Percentiles rank a stretch among this genome's conserved stretches.
phyloP scores from a whole-genome alignment of 2,113 vertebrate species.

The Procavia capensis region DNA sequence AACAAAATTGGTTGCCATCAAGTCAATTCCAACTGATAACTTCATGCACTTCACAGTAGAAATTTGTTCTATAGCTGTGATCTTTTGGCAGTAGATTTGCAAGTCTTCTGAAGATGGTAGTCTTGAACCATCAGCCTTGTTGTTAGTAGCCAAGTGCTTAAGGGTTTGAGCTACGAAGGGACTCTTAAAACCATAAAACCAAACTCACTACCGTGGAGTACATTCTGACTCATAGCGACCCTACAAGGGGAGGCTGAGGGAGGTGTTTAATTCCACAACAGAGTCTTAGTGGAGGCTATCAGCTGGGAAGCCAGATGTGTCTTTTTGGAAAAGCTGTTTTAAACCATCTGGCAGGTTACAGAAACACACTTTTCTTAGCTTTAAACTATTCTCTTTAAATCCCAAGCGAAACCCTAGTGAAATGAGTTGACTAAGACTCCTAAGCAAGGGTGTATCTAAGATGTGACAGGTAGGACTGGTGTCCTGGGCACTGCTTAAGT shows the following conservation, averaged over 20 bases:
- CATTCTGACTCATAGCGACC: too few relatives aligned
- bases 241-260: not conserved
- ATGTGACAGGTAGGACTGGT: too few relatives aligned
- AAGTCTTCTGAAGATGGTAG: not conserved
- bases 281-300: not conserved
- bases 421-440: conserved; percentile 27
- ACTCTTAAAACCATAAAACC: too few relatives aligned
- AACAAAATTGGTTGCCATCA: not conserved
- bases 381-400: conserved; percentile 42
- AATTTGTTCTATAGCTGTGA: not conserved
- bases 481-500: too few relatives aligned
- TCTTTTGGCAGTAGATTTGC: not conserved
- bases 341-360: conserved; percentile 39
- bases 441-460: too few relatives aligned
- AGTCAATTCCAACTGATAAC: not conserved
- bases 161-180: not conserved
- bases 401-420: not conserved
- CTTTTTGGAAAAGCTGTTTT: conserved; percentile 16
- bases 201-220: too few relatives aligned
- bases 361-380: conserved; percentile 21
- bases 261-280: not conserved
- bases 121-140: not conserved
- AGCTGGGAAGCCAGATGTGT: not conserved
- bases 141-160: not conserved
- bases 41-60: not conserved